Base-by-base conservation (phyloP, 1,140 invertebrate genomes). In the Heterodera carotae region DNA sequence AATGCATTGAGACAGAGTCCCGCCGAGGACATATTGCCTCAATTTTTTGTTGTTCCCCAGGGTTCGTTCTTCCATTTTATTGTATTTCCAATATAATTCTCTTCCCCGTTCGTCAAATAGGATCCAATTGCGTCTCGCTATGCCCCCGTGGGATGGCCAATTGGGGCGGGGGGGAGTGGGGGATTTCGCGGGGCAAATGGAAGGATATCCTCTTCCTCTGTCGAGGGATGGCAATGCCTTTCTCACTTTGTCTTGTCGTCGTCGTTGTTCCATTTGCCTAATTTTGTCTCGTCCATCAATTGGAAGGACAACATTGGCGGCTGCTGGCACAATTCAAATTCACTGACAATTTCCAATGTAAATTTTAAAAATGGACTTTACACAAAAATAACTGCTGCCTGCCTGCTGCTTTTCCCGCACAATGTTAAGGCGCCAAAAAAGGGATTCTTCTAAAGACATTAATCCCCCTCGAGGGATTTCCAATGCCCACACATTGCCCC, bases 61-160 rank as follows among this genome's bases (percentile, higher is more conserved):
- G 70, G 70, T 60, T 56, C 60, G n/a, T 56, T 56, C 48, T 10
- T 59, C 34, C 33, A n/a, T 73, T 74, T 62, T n/a, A n/a, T n/a
- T n/a, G n/a, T n/a, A 27, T 74, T 64, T 27, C 29, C 69, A 39
- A 60, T 29, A 56, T 71, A 53, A 18, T 56, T 56, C 18, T 12
- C 31, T 25, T n/a, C 43, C 43, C 43, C 15, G 29, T 70, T 53
- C 27, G 43, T 39, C 69, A 48, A 39, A 39, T 71, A 2, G 48
- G 43, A 29, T 71, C 69, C 69, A 71, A 71, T 56, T 71, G 36
- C 69, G 43, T 29, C 12, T 34, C 2, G 62, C 69, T 43, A 2
- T 27, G 69, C 43, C 8, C 29, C 48, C 10, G 22, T 6, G 60
- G 43, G 43, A 25, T 34, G 31, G 43, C 29, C 43, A 71, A 60